Conservation (phyloP, 2,888 invertebrate species). For the Hecatera dysodea region DNA sequence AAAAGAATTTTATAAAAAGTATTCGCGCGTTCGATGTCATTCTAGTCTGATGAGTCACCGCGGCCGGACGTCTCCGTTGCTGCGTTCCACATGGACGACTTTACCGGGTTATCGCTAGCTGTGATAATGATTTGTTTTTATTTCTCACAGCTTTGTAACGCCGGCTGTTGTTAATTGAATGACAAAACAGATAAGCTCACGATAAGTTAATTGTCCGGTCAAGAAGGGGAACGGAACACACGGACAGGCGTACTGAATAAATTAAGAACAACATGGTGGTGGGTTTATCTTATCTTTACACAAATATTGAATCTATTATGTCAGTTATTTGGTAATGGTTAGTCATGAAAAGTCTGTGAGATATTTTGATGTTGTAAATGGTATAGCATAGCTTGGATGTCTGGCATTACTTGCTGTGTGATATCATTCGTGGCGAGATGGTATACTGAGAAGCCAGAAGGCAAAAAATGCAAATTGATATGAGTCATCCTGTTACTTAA, state of each 20-base stretch:
- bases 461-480: slow-evolving; percentile 67
- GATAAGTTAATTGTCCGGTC: slow-evolving; percentile 49
- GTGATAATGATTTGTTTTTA: slow-evolving; percentile 81
- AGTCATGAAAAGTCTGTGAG: slow-evolving; percentile 24
- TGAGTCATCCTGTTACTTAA: slow-evolving; percentile 66
- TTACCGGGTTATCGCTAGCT: slow-evolving; percentile 76
- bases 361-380: slow-evolving; percentile 17
- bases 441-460: slow-evolving; percentile 61
- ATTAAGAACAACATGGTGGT: slow-evolving; percentile 15
- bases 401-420: slow-evolving; percentile 45
- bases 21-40: slow-evolving; percentile 76
- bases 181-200: slow-evolving; percentile 67
- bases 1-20: slow-evolving; percentile 69
- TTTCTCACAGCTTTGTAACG: slow-evolving; percentile 75
- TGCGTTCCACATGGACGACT: slow-evolving; percentile 67
- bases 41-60: slow-evolving; percentile 79
- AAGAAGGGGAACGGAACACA: slow-evolving; percentile 37
- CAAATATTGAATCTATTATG: slow-evolving; percentile 43
- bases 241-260: slow-evolving; percentile 16
- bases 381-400: slow-evolving; percentile 30
- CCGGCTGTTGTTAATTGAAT: slow-evolving; percentile 71
- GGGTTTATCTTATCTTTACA: slow-evolving; percentile 40
- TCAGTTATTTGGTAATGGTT: slow-evolving; percentile 42
- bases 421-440: slow-evolving; percentile 58
- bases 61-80: slow-evolving; percentile 72